Percentiles rank a stretch among this genome's conserved stretches.
These are phyloP conservation scores for Scaptomyza parva DNA, from an alignment of 2,888 invertebrate species.

Conservation along the genomic window DNA sequence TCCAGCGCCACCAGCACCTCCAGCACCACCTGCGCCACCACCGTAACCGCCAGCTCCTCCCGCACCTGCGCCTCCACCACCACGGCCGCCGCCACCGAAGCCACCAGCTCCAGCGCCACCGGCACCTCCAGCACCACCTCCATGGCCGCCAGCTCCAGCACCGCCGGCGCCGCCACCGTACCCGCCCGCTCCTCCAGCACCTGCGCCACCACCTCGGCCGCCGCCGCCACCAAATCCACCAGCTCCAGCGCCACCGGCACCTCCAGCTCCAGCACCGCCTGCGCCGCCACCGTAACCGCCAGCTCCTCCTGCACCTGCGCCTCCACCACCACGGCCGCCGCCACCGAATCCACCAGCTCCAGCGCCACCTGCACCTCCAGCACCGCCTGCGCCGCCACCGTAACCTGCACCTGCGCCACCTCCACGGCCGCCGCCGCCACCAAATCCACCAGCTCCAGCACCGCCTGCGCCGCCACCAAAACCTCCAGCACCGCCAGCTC, in stretches of 20 bases:
- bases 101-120: constrained; percentile 16
- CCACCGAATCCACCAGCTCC: constrained; percentile 8
- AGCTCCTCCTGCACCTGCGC: constrained; percentile 37
- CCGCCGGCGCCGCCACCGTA: constrained; percentile 19
- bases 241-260: constrained; percentile 22
- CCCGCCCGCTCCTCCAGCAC: constrained; percentile 23
- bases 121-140: constrained; percentile 31
- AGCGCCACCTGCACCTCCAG: constrained; percentile 36
- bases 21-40: constrained; percentile 11
- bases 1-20: not conserved
- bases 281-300: constrained; percentile 21
- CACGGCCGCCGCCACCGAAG: constrained; percentile 30
- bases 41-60: constrained; percentile 18
- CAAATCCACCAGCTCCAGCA: constrained; percentile 10
- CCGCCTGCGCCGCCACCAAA: constrained; percentile 20
- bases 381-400: constrained; percentile 4
- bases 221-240: constrained; percentile 26
- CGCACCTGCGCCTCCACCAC: constrained; percentile 34
- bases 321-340: not conserved
- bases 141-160: constrained; percentile 41
- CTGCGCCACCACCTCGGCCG: constrained; percentile 35
- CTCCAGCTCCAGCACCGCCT: constrained; percentile 27
- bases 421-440: constrained; percentile 7
- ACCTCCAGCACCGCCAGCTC: constrained; percentile 25
- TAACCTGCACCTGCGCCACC: constrained; percentile 1